Base-by-base conservation (phyloP, 2,113 vertebrate genomes). In the Misgurnus mizolepis region DNA sequence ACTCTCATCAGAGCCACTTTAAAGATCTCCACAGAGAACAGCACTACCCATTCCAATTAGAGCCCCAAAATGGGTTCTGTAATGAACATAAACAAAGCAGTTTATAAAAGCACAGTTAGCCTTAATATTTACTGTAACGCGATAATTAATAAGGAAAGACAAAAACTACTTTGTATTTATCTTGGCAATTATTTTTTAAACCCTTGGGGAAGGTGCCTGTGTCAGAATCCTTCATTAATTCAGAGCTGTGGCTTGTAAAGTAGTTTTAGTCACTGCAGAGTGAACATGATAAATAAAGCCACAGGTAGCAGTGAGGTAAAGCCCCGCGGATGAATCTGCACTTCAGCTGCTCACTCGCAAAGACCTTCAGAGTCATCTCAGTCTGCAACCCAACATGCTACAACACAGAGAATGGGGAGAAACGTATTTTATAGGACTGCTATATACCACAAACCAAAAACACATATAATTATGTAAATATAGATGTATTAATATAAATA, bases 61-160 rank as follows among this genome's bases (percentile, higher is more conserved):
- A 39, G 45, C 60, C 74, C 50, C 34, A 72, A 80, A 75, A 84
- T 64, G 79, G 39, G 58, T 67, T 65, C 74, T 7, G 43, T 78
- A 84, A 83, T 62, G 56, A 73, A 85, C 68, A 65, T 27, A 78
- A 76, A 83, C 75, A 80, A 76, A 70, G 60, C 75, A 70, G 60
- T 67, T 83, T 79, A 55, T 60, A 68, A 72, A 55, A 65, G 61
- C 55, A 61, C 80, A 64, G 22, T 76, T 79, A 81, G 69, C 74
- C 70, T 58, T 76, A 78, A 74, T 80, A 80, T 68, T 78, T 67
- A 47, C 72, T 45, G 68, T 82, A 65, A 79, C 22, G 41, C 70
- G 17, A 75, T 82, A 70, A 84, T 86, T 83, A 82, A 76, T 85
- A 78, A 79, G 75, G 40, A 56, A 69, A 56, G 49, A 68, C 64